phyloP scores from a whole-genome alignment of 1,140 invertebrate species.

The Saxidomus purpurata region DNA sequence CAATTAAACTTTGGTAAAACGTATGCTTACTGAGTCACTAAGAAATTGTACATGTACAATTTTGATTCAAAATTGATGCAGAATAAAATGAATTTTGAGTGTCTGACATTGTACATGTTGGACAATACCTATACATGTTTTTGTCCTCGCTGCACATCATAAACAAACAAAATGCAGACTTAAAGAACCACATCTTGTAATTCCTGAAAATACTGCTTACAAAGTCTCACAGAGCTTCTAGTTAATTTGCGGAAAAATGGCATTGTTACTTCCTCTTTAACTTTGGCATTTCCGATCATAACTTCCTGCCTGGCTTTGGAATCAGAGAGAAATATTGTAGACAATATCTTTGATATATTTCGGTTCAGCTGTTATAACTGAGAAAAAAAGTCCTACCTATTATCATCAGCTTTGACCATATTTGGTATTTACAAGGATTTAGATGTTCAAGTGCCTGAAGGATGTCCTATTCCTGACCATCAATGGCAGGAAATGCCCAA shows the following conservation, averaged over 20 bases:
- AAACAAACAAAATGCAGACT: too few species aligned
- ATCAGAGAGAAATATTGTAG: background rate
- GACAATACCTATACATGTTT: too few species aligned
- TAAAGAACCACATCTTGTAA: too few species aligned
- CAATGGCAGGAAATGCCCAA: constrained; percentile 51
- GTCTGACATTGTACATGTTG: too few species aligned
- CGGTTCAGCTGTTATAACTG: background rate
- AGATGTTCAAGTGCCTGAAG: constrained; percentile 35
- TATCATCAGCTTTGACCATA: constrained; percentile 27
- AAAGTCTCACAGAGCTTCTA: background rate
- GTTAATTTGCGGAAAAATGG: constrained; percentile 2
- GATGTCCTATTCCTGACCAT: constrained; percentile 51
- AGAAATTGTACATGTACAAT: too few species aligned
- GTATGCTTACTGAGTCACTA: too few species aligned
- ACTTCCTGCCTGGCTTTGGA: background rate
- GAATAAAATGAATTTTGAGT: too few species aligned
- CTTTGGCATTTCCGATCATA: constrained; percentile 35
- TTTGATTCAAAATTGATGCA: too few species aligned
- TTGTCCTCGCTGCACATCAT: too few species aligned
- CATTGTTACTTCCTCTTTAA: constrained; percentile 35
- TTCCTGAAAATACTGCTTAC: too few species aligned
- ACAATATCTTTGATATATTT: background rate
- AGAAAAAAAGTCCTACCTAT: background rate
- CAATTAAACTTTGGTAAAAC: too few species aligned
- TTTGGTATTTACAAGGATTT: constrained; percentile 55